Base-by-base conservation (phyloP, 2,797 vertebrate genomes). In the Trematomus bernacchii region DNA sequence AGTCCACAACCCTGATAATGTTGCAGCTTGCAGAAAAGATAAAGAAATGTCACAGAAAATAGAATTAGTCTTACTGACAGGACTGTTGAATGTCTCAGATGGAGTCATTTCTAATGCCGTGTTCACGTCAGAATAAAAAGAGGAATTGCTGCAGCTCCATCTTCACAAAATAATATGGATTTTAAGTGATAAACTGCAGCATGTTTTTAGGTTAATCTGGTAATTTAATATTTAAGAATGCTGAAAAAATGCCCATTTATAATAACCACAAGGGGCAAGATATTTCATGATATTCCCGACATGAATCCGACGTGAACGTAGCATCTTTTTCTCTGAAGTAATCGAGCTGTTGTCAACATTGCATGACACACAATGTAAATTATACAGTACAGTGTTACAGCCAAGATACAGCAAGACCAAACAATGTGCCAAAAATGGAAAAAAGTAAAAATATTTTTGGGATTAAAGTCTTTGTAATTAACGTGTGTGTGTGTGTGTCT, bases 381-480 rank as follows among this genome's bases (percentile, higher is more conserved):
- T 57, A 77, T 58, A 74, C 71, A 68, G 76, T 79, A 4, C 66
- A 64, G 71, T 46, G 52, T 57, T 79, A 73, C 71, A 80, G 85
- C 76, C 75, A 60, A 84, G 63, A 85, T 79, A 78, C 84, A 92
- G 81, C 82, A 62, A 91, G 85, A 86, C 87, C 86, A 92, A 92
- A 89, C 85, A 14, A 85, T 86, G 76, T 86, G 84, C 83, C 80
- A 90, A 85, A 89, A 86, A 71, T 60, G 44, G 60, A 64, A 54
- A 77, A 76, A 57, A 59, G 59, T 27, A 65, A 65, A 82, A 79
- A 68, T 90, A 91, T 91, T 92, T 93, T 91, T 89, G 82, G 85
- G 80, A 93, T 85, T 86, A 91, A 91, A 90, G n/a, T 77, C 61
- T 90, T 89, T 90, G 59, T 80, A 83, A 84, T 6, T 67, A 83